phyloP scores from a whole-genome alignment of 2,888 invertebrate genomes.

The Rhyacophila evoluta region DNA sequence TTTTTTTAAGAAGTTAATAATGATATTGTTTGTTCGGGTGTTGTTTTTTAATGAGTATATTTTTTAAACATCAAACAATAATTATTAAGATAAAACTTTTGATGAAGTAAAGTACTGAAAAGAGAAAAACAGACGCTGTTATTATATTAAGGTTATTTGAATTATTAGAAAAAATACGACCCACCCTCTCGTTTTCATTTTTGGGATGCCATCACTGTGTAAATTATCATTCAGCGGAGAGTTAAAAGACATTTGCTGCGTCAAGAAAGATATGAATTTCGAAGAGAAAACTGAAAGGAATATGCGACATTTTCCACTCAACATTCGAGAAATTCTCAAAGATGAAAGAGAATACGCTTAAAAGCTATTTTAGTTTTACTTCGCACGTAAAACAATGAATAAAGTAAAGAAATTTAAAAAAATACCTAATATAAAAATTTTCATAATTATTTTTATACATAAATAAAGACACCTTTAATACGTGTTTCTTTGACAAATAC shows the following conservation, averaged over 20 bases:
- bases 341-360: neutral
- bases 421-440: neutral
- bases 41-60: no score
- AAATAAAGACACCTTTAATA: no score
- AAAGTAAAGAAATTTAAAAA: neutral
- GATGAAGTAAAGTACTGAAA: no score
- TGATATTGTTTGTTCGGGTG: no score
- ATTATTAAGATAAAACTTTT: no score
- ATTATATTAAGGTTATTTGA: no score
- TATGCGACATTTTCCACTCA: slow-evolving; percentile 14
- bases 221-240: neutral
- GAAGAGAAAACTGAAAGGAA: slow-evolving; percentile 8
- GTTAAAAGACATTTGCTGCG: slow-evolving; percentile 19
- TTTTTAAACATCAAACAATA: no score
- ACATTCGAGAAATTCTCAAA: neutral
- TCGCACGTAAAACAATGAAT: neutral
- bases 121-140: no score
- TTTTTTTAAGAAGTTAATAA: no score
- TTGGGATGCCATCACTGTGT: neutral
- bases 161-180: no score
- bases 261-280: slow-evolving; percentile 6
- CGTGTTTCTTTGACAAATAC: no score
- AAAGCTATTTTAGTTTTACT: neutral
- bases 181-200: no score
- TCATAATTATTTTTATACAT: neutral